phyloP scores from a whole-genome alignment of 2,113 vertebrate genomes.

The Anarrhichthys ocellatus region DNA sequence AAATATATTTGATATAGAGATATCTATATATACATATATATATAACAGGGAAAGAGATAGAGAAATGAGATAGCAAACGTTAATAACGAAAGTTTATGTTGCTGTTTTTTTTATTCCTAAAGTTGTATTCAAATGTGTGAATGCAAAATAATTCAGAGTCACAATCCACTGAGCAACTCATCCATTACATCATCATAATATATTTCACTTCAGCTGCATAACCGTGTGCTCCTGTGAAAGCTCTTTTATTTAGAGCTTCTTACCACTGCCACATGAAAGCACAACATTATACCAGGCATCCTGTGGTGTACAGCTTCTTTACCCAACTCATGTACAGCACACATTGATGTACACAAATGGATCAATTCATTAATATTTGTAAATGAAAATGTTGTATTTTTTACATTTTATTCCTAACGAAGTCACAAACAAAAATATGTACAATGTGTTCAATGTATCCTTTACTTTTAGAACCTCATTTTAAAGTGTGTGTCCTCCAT shows the following conservation, averaged over 20 bases:
- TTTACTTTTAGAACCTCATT: not conserved
- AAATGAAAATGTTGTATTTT: not conserved
- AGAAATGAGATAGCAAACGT: too few relatives aligned
- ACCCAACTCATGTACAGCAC: not conserved
- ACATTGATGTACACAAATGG: not conserved
- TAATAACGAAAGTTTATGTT: too few relatives aligned
- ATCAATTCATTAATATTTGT: not conserved
- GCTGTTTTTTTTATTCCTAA: not conserved
- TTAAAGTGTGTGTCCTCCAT: not conserved
- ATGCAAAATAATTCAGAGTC: not conserved
- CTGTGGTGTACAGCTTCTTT: not conserved
- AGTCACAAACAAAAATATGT: too few relatives aligned
- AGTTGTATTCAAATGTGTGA: too few relatives aligned
- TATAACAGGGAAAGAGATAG: too few relatives aligned
- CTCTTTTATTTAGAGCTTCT: not conserved
- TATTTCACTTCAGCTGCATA: not conserved
- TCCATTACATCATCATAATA: not conserved
- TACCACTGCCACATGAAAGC: not conserved
- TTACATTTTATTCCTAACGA: not conserved
- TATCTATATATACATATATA: not conserved
- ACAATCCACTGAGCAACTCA: not conserved
- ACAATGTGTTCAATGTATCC: too few relatives aligned
- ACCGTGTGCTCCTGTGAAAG: not conserved
- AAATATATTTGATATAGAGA: not conserved
- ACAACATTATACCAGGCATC: not conserved